A percentile compares a stretch with the other conserved stretches of the same genome.
Conservation (phyloP, 1,140 invertebrate genomes). For the Coptotermes formosanus region DNA sequence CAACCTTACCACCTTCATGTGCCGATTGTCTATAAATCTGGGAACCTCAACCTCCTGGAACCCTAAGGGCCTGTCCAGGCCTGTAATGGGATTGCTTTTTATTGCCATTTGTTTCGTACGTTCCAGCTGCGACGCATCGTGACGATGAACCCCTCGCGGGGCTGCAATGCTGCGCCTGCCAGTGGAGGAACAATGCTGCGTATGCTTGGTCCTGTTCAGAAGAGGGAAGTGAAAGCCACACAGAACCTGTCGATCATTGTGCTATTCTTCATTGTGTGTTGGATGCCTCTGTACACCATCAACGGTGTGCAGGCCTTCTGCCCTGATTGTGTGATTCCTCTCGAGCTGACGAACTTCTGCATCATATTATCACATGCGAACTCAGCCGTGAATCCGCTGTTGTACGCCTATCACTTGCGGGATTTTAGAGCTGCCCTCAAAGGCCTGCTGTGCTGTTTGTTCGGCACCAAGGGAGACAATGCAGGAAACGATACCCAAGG, state of each 20-base stretch:
- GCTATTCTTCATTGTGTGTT: slow-evolving; percentile 87
- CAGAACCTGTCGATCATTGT: slow-evolving; percentile 89
- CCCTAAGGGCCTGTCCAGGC: no score
- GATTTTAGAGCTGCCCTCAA: slow-evolving; percentile 73
- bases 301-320: slow-evolving; percentile 85
- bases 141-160: slow-evolving; percentile 52
- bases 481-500: background rate
- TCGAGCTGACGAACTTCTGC: slow-evolving; percentile 70
- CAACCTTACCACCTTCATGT: no score
- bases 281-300: slow-evolving; percentile 89
- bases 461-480: background rate
- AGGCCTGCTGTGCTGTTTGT: slow-evolving; percentile 35
- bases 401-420: slow-evolving; percentile 87
- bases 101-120: background rate
- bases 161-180: slow-evolving; percentile 35
- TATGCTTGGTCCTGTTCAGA: slow-evolving; percentile 73
- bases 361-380: slow-evolving; percentile 88
- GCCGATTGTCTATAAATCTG: no score
- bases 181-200: slow-evolving; percentile 66
- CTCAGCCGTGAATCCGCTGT: slow-evolving; percentile 81
- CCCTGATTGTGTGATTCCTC: slow-evolving; percentile 62
- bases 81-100: no score
- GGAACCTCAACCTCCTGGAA: no score
- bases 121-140: slow-evolving; percentile 48
- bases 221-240: slow-evolving; percentile 86